Evolutionary conservation across 2,888 invertebrate species (phyloP), one percentile per base, ranked within the genome.

Genomic region (Mesopsocus fuscifrons): DNA sequence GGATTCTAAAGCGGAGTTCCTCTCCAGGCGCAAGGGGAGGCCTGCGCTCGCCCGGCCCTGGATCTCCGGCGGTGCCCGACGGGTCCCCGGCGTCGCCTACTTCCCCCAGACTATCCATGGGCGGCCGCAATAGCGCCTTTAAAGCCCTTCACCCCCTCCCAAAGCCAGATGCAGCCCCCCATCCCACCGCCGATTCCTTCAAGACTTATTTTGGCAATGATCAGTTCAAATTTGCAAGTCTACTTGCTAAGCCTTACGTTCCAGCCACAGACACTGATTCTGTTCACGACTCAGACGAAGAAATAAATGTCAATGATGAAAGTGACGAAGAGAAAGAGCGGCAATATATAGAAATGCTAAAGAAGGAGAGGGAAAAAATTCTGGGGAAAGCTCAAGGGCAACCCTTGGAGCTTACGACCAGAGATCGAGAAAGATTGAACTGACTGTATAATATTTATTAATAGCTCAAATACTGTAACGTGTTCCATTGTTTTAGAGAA

Each of bases 101-200:
- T 50, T 43, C 52, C 54, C 35, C 57, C 54, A 60, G 53, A 54
- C 26, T 55, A 46, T 44, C 50, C 61, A 84, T 87, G 82, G 85
- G 87, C 62, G 85, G 87, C 65, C 84, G 85, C 66, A 80, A 84
- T 69, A 84, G 83, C 62, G 87, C 87, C 13, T 87, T 87, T 62
- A 78, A 78, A 51, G 75, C 82, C 17, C 69, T 81, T 50, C 71
- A 75, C 42, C 71, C 75, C 49, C 71, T 69, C 49, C 70, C 75
- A 44, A 13, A 31, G 30, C 31, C 17, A 34, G 15, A 15, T 20
- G 38, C 17, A 6, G 17, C 17, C 16, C 21, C 16, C n/a, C 17
- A 21, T 18, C 38, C 17, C 17, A 20, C 38, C 4, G 21, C 17
- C 17, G 17, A 38, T 6, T 16, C 17, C n/a, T 38, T 38, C 5